Conservation (phyloP, 2,797 vertebrate genomes). For the Eleutherodactylus coqui region DNA sequence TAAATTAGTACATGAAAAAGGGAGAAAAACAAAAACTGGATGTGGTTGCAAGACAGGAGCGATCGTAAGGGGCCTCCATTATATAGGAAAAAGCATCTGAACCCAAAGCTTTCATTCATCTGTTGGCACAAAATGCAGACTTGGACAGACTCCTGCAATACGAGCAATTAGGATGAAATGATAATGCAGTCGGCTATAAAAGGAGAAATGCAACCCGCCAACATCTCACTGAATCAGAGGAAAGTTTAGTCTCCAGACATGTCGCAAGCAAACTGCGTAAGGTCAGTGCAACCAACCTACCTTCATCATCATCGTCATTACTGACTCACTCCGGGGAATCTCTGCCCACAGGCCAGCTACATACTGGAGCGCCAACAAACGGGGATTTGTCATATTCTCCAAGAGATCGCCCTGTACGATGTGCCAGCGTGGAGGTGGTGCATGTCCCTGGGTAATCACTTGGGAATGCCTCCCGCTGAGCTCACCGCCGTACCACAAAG, state of each 20-base stretch:
- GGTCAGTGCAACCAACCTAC: background rate
- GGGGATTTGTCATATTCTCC: background rate
- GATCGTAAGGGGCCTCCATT: too few relatives aligned
- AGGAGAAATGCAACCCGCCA: background rate
- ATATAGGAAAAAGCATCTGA: background rate
- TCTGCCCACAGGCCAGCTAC: background rate
- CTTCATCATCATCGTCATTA: background rate
- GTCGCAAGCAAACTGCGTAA: background rate
- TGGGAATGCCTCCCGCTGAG: background rate
- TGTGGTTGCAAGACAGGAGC: too few relatives aligned
- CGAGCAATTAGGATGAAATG: background rate
- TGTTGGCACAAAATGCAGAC: background rate
- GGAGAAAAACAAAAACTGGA: too few relatives aligned
- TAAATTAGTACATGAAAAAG: too few relatives aligned
- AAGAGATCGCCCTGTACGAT: background rate
- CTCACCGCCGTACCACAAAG: background rate
- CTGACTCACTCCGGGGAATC: background rate
- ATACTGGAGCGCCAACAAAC: background rate
- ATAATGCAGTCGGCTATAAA: background rate
- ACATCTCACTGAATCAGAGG: background rate
- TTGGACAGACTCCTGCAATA: background rate
- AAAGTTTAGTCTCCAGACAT: background rate
- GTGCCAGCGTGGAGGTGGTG: background rate
- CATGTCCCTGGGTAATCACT: background rate
- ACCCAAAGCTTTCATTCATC: background rate